Evolutionary conservation across 2,113 vertebrate genomes (phyloP).

Genomic region (Barbus barbus): DNA sequence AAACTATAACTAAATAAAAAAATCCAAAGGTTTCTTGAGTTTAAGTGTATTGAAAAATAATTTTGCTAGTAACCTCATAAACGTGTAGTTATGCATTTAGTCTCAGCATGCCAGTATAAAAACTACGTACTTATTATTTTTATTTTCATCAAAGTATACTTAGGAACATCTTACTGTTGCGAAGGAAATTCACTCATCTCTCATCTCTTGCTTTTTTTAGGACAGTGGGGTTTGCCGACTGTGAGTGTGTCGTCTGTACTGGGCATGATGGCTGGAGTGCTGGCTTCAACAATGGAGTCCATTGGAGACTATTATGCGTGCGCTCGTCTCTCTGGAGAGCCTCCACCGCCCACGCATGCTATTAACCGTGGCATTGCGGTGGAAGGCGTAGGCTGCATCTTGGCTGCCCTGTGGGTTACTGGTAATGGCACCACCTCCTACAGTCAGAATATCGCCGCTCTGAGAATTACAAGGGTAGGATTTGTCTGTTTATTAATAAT

Average conservation of each 20-base stretch:
- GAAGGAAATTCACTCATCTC: neutral
- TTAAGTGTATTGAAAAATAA: neutral
- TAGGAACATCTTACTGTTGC: neutral
- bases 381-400: constrained; percentile 78
- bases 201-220: constrained; percentile 53
- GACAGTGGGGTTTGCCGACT: constrained; percentile 79
- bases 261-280: constrained; percentile 78
- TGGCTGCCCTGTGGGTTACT: constrained; percentile 78
- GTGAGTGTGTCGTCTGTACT: constrained; percentile 77
- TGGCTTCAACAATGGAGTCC: constrained; percentile 81
- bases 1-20: neutral
- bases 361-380: constrained; percentile 78
- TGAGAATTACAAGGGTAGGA: constrained; percentile 80
- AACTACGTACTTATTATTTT: neutral
- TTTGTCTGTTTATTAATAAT: neutral
- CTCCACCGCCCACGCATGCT: constrained; percentile 77
- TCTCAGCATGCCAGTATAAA: neutral
- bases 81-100: neutral
- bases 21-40: neutral
- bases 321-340: constrained; percentile 76
- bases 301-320: constrained; percentile 81
- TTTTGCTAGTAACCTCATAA: neutral
- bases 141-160: neutral
- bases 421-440: constrained; percentile 84
- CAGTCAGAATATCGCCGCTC: constrained; percentile 81